A percentile compares a stretch with the other conserved stretches of the same genome.
These are phyloP conservation scores for Peromyscus attwateri DNA, from an alignment of 2,797 vertebrate genomes.

Conservation along the genomic window DNA sequence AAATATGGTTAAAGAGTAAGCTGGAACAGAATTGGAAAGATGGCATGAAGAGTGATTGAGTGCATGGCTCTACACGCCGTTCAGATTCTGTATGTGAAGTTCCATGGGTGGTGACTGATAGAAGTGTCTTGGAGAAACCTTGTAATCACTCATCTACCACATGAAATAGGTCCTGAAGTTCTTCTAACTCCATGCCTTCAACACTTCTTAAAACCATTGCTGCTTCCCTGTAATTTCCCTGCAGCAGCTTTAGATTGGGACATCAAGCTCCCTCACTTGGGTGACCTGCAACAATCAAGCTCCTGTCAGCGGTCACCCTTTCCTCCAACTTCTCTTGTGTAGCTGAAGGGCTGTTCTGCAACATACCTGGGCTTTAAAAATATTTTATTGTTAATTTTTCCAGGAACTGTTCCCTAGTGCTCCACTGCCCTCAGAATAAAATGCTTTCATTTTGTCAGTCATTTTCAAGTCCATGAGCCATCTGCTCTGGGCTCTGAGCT, in stretches of 20 bases:
- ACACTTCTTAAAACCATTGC: neutral
- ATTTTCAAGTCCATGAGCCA: neutral
- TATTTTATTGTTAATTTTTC: neutral
- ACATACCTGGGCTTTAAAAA: neutral
- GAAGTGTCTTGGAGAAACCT: neutral
- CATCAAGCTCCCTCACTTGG: neutral
- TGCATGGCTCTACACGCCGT: fast-evolving
- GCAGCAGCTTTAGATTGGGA: neutral
- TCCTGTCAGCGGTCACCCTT: neutral
- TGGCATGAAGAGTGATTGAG: neutral
- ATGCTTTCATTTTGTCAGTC: neutral
- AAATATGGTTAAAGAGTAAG: neutral
- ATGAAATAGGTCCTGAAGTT: neutral
- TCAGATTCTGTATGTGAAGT: neutral
- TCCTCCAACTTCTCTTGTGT: neutral
- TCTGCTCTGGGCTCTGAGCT: neutral
- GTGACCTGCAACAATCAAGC: neutral
- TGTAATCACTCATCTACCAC: neutral
- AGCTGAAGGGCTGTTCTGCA: neutral
- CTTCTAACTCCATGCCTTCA: neutral
- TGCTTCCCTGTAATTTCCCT: neutral
- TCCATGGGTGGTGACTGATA: neutral
- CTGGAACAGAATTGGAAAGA: neutral
- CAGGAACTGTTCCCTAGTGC: neutral
- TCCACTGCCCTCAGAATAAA: neutral